A percentile compares a stretch with the other conserved stretches of the same genome.
These are phyloP conservation scores for Phallusia fumigata DNA, from an alignment of 23 tunicate species.

Conservation along the genomic window DNA sequence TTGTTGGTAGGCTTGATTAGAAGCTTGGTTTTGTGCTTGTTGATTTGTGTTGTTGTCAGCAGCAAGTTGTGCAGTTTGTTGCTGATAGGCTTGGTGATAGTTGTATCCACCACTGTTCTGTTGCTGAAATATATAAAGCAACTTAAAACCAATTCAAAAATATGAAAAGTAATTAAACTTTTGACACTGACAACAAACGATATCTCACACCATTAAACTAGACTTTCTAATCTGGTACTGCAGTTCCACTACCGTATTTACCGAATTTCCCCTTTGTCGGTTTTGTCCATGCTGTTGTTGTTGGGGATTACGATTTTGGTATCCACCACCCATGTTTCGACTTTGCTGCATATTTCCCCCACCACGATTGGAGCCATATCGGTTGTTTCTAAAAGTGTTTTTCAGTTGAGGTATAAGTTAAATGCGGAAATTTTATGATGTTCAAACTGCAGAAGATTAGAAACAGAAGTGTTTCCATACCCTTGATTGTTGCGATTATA, in stretches of 20 bases:
- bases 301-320: conserved; percentile 6
- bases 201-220: too few relatives aligned
- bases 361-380: conserved; percentile 10
- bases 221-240: too few relatives aligned
- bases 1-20: conserved; percentile 26
- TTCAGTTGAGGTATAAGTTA: too few relatives aligned
- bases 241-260: background rate
- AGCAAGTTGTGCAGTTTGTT: conserved; percentile 61
- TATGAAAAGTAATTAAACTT: background rate
- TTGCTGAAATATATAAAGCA: background rate
- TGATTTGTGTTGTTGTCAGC: conserved; percentile 1
- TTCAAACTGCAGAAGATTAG: too few relatives aligned
- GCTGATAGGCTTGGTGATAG: conserved; percentile 63
- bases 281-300: background rate
- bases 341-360: background rate
- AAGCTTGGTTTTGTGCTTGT: conserved; percentile 21
- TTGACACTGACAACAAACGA: too few relatives aligned
- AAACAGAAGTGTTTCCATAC: background rate
- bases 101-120: conserved; percentile 8
- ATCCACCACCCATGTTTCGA: conserved; percentile 20
- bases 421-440: background rate
- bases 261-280: background rate
- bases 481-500: conserved; percentile 9
- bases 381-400: background rate
- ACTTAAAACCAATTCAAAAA: background rate